phyloP scores from a whole-genome alignment of 2,888 invertebrate genomes.

The Eupithecia abbreviata region DNA sequence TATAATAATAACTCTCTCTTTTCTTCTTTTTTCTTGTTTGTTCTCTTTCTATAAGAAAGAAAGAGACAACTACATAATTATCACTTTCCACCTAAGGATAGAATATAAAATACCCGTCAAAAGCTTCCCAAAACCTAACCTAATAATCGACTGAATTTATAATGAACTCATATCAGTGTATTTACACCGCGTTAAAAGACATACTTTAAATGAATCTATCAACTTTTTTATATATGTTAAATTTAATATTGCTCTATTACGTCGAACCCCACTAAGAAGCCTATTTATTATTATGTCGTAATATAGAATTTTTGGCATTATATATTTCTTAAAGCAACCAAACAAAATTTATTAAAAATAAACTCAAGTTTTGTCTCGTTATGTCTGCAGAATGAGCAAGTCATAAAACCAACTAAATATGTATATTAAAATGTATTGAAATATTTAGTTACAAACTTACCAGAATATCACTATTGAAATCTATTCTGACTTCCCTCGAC shows the following conservation, averaged over 20 bases:
- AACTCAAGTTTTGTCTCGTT: background rate
- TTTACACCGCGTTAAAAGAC: conserved; percentile 48
- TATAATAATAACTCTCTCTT: background rate
- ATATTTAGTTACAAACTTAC: background rate
- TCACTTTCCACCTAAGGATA: background rate
- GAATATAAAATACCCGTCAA: conserved; percentile 14
- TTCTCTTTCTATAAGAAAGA: background rate
- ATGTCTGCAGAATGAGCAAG: background rate
- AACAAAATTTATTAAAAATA: background rate
- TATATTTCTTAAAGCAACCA: background rate
- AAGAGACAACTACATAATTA: background rate
- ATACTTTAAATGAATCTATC: conserved; percentile 63
- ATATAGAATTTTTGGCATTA: background rate
- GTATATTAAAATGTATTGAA: background rate
- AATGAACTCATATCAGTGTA: conserved; percentile 67
- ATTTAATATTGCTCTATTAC: conserved; percentile 38
- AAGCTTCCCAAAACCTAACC: conserved; percentile 41
- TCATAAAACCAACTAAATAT: background rate
- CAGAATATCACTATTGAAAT: conserved; percentile 12
- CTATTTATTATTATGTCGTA: conserved; percentile 27
- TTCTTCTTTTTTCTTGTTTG: too few relatives aligned
- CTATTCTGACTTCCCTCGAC: conserved; percentile 46
- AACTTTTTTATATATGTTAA: conserved; percentile 52
- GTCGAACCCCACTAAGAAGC: conserved; percentile 60
- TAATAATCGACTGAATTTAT: conserved; percentile 60